A percentile compares a stretch with the other conserved stretches of the same genome.
phyloP scores from a whole-genome alignment of 2,113 vertebrate genomes.

The Nerophis ophidion region DNA sequence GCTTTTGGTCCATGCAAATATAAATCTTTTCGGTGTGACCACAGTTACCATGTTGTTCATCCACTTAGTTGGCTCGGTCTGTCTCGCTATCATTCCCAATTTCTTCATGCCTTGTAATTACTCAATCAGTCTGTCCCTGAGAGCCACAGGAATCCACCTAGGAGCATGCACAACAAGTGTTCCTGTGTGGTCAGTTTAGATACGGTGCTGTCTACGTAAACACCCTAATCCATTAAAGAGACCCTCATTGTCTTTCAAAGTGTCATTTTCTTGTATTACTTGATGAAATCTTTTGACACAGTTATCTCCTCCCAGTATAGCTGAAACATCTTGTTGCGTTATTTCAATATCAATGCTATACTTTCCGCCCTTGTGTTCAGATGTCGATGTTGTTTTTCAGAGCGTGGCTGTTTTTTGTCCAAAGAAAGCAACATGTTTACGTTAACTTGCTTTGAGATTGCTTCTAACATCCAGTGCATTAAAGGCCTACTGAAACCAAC shows the following conservation, averaged over 20 bases:
- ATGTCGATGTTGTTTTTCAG: no score
- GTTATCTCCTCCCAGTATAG: no score
- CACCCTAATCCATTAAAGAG: conserved; percentile 8
- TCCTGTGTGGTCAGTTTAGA: background rate
- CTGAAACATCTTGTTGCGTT: no score
- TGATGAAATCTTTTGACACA: background rate
- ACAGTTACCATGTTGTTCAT: conserved; percentile 16
- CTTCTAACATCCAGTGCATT: no score
- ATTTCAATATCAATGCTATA: no score
- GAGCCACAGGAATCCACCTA: conserved; percentile 10
- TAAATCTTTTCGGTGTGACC: conserved; percentile 15
- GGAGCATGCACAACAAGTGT: conserved; percentile 1
- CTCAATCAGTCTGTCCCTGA: conserved; percentile 9
- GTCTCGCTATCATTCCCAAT: conserved; percentile 6
- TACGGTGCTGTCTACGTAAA: conserved; percentile 9
- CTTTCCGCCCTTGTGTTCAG: no score
- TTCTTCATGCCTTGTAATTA: conserved; percentile 3
- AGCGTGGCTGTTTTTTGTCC: no score
- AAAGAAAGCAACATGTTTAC: no score
- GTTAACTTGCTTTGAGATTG: no score
- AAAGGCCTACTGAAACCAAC: no score
- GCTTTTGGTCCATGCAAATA: conserved; percentile 31
- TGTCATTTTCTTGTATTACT: background rate
- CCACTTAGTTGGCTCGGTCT: conserved; percentile 20
- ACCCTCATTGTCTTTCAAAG: conserved; percentile 13